Percentiles rank a stretch among this genome's conserved stretches.
Evolutionary conservation across 2,113 vertebrate genomes (phyloP).

Genomic region (Crotalus horridus): DNA sequence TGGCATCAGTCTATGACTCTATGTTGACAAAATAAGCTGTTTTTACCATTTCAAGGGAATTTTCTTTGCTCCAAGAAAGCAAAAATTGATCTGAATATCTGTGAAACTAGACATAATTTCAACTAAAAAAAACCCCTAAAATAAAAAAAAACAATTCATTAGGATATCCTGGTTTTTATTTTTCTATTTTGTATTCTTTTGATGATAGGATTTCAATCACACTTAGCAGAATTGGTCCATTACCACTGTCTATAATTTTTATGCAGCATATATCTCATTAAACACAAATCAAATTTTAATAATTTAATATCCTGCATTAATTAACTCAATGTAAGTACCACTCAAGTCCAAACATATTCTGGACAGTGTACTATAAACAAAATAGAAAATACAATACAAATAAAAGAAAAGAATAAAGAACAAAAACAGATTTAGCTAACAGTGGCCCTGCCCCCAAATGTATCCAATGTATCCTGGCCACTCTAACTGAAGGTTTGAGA

Average conservation of each 20-base stretch:
- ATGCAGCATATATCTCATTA: neutral
- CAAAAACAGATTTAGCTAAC: neutral
- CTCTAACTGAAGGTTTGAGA: neutral
- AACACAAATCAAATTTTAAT: neutral
- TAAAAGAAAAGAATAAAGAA: neutral
- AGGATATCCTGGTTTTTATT: neutral
- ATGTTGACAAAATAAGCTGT: neutral
- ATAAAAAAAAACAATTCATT: neutral
- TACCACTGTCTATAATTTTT: neutral
- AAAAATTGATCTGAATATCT: neutral
- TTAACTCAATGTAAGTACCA: neutral
- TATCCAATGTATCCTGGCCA: neutral
- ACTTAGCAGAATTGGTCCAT: neutral
- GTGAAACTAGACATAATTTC: neutral
- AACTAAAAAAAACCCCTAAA: neutral
- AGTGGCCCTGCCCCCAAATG: neutral
- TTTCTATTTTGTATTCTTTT: neutral
- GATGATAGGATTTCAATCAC: neutral
- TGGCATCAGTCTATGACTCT: neutral
- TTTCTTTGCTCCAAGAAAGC: neutral
- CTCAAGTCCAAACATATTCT: neutral
- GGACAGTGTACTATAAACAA: neutral
- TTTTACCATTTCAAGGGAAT: neutral
- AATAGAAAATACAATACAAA: neutral
- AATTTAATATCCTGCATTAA: neutral